Base-by-base conservation (phyloP, 1,140 invertebrate genomes). In the Kradibia gibbosae region DNA sequence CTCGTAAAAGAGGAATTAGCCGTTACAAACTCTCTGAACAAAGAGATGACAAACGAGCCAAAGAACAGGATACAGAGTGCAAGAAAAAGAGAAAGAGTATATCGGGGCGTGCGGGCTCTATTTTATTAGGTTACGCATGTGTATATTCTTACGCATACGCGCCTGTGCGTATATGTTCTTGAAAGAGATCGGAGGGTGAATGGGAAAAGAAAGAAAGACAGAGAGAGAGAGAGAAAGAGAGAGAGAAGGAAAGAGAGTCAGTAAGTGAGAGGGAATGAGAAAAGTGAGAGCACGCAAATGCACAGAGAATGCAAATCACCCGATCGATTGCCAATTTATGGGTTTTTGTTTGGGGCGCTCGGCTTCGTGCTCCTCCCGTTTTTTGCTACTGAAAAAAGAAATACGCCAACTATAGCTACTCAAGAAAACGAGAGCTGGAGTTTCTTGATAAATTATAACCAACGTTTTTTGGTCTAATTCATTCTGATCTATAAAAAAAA, bases 281-380 rank as follows among this genome's bases (percentile, higher is more conserved):
- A 2, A 20, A n/a, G n/a, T n/a, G 25, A 31, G 55, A 60, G 25
- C 10, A 13, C 1, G n/a, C 7, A 31, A 8, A 31, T 60, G 25
- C 0, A 31, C 25, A 48, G 36, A 57, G 28, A 80, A 74, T 81
- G 72, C 80, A 81, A 81, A 81, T 81, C 70, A 81, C 31, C 73
- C 62, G 60, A 75, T 81, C 60, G 62, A 81, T 75, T 70, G 73
- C 15, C 60, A 81, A 81, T 81, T 81, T 81, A 81, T 81, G 62
- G 25, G 25, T 34, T 74, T 45, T 79, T 45, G 53, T 71, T 45
- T 8, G 8, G 25, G 11, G 4, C 25, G 50, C 13, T 60, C 25
- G n/a, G 28, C 13, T 17, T 42, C 13, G 28, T 8, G 39, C 57
- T 75, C 71, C 45, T 70, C 75, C 28, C 22, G 31, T 71, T 60